Evolutionary conservation across 2,888 invertebrate genomes (phyloP).

Genomic region (Calameuta pallipes): DNA sequence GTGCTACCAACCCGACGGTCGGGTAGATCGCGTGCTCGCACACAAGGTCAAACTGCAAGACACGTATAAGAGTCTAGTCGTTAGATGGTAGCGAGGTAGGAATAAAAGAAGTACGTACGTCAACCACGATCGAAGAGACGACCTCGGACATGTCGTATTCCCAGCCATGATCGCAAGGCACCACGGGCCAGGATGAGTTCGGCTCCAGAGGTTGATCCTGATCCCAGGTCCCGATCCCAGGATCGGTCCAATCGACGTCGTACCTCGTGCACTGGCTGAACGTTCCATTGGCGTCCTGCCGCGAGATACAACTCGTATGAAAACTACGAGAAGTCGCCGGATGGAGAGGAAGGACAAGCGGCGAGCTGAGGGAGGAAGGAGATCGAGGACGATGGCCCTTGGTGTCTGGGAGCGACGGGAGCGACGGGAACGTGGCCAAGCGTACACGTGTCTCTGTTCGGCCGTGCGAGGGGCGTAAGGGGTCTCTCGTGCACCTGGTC

Average conservation of each 20-base stretch:
- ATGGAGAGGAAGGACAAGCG: too few species aligned
- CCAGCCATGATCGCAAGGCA: slow-evolving; percentile 82
- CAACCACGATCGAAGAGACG: slow-evolving; percentile 84
- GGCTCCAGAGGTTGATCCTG: slow-evolving; percentile 59
- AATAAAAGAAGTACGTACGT: slow-evolving; percentile 61
- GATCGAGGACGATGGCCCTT: too few species aligned
- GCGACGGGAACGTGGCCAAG: too few species aligned
- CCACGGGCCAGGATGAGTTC: slow-evolving; percentile 73
- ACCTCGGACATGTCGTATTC: slow-evolving; percentile 80
- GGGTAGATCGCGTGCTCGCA: slow-evolving; percentile 90
- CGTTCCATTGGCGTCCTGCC: slow-evolving; percentile 62
- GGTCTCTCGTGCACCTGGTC: slow-evolving; percentile 24
- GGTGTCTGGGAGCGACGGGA: too few species aligned
- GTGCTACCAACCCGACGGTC: slow-evolving; percentile 84
- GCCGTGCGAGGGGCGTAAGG: too few species aligned
- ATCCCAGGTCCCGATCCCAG: slow-evolving; percentile 55
- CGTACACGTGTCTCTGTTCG: too few species aligned
- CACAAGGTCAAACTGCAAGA: slow-evolving; percentile 86
- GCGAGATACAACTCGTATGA: slow-evolving; percentile 30
- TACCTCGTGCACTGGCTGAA: slow-evolving; percentile 81
- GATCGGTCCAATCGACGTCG: slow-evolving; percentile 77
- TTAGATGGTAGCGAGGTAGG: neutral
- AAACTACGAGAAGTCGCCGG: too few species aligned
- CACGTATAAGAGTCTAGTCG: slow-evolving; percentile 24
- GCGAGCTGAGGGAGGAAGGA: too few species aligned